Conservation (phyloP, 2,113 vertebrate species). For the Pluvianellus socialis region DNA sequence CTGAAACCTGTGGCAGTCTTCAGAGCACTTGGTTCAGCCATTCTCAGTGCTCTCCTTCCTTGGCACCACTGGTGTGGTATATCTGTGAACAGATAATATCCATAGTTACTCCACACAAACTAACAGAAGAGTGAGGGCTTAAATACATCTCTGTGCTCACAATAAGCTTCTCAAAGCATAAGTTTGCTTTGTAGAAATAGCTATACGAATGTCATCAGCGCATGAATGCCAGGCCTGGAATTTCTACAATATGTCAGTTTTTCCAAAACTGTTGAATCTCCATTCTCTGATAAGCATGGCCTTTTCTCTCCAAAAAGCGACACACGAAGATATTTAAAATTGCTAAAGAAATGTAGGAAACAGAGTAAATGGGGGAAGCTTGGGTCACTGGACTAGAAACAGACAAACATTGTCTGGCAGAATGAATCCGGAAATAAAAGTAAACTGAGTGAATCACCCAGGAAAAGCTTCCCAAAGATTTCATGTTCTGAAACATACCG, state of each 20-base stretch:
- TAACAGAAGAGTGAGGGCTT: not conserved
- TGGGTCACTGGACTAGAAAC: not conserved
- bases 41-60: not conserved
- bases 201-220: not conserved
- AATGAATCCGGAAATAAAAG: not conserved
- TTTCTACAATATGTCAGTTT: not conserved
- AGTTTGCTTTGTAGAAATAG: not conserved
- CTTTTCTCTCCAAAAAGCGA: not conserved
- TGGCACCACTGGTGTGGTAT: not conserved
- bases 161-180: not conserved
- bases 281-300: not conserved
- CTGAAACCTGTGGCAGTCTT: not conserved
- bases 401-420: not conserved
- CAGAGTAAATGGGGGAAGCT: not conserved
- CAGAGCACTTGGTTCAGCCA: not conserved
- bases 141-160: too few species aligned
- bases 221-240: not conserved
- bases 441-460: not conserved
- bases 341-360: not conserved
- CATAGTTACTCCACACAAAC: not conserved
- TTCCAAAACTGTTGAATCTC: not conserved
- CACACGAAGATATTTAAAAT: not conserved
- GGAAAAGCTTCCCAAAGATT: not conserved
- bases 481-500: not conserved
- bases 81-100: not conserved